Evolutionary conservation across 2,888 invertebrate species (phyloP).

Genomic region (Steinernema scapterisci): DNA sequence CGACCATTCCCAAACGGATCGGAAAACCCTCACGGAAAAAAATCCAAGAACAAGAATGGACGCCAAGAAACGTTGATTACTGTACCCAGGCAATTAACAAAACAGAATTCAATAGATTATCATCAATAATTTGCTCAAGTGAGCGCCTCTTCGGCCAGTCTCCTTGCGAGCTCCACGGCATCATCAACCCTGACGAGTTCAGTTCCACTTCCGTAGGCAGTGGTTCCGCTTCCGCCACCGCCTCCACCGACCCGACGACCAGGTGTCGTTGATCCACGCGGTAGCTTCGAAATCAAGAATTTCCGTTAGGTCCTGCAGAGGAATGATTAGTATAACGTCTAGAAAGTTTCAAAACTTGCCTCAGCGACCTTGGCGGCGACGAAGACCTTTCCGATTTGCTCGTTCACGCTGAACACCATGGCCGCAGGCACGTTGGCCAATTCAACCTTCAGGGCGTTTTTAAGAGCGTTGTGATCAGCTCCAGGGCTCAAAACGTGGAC

Average conservation of each 20-base stretch:
- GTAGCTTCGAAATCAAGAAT: conserved; percentile 82
- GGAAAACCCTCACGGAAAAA: too few relatives aligned
- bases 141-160: conserved; percentile 81
- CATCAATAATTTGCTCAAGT: background rate
- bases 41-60: too few relatives aligned
- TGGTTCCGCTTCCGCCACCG: conserved; percentile 94
- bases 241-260: conserved; percentile 83
- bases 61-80: too few relatives aligned
- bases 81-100: too few relatives aligned
- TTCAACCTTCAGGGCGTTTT: conserved; percentile 89
- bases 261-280: conserved; percentile 88
- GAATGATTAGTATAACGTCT: background rate
- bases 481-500: conserved; percentile 84
- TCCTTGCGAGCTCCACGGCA: conserved; percentile 78
- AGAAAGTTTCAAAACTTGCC: background rate
- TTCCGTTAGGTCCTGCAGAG: conserved; percentile 34
- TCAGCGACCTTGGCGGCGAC: conserved; percentile 37
- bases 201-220: conserved; percentile 92
- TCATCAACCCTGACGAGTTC: conserved; percentile 78
- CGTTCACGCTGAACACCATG: conserved; percentile 90
- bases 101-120: background rate
- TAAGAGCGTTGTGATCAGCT: conserved; percentile 91
- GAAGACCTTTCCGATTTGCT: conserved; percentile 49
- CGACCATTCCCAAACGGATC: too few relatives aligned
- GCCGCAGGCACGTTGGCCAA: conserved; percentile 77